A percentile compares a stretch with the other conserved stretches of the same genome.
These are phyloP conservation scores for Gasteruption jaculator DNA, from an alignment of 2,888 invertebrate genomes.

Conservation along the genomic window DNA sequence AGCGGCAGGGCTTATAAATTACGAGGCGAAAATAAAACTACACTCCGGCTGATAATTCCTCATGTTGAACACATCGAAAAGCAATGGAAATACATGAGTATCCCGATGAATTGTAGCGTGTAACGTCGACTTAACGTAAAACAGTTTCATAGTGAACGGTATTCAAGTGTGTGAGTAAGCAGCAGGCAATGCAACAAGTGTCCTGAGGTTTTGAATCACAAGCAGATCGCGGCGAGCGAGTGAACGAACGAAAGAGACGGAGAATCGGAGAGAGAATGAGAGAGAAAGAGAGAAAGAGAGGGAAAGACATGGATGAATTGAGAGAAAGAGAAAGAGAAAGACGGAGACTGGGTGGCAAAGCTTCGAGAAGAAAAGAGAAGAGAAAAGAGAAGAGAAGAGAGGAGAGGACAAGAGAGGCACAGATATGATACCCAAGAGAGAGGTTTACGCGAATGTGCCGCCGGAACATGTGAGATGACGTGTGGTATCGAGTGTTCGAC, in stretches of 20 bases:
- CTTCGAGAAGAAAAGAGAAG: constrained; percentile 20
- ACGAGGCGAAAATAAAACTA: no score
- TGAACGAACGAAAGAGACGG: constrained; percentile 27
- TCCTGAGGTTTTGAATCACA: constrained; percentile 53
- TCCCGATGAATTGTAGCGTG: constrained; percentile 36
- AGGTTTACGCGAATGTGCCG: constrained; percentile 41
- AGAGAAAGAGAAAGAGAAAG: constrained; percentile 17
- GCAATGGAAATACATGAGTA: no score
- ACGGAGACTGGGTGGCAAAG: constrained; percentile 16
- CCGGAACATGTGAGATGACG: constrained; percentile 44
- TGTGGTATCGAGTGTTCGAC: constrained; percentile 42
- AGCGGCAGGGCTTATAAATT: no score
- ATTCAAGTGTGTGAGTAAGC: constrained; percentile 36
- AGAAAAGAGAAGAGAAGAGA: constrained; percentile 18
- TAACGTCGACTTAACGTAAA: constrained; percentile 38
- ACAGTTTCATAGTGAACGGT: constrained; percentile 28
- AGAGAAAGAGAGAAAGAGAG: constrained; percentile 19
- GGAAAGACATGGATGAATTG: constrained; percentile 14
- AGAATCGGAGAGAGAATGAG: constrained; percentile 25
- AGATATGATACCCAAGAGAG: constrained; percentile 42
- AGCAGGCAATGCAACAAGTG: constrained; percentile 50
- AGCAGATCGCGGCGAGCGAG: constrained; percentile 46
- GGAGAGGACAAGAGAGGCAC: constrained; percentile 20
- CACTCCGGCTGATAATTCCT: no score
- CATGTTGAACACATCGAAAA: no score